Conservation (phyloP, 2,888 invertebrate genomes). For the Xestia rhomboidea region DNA sequence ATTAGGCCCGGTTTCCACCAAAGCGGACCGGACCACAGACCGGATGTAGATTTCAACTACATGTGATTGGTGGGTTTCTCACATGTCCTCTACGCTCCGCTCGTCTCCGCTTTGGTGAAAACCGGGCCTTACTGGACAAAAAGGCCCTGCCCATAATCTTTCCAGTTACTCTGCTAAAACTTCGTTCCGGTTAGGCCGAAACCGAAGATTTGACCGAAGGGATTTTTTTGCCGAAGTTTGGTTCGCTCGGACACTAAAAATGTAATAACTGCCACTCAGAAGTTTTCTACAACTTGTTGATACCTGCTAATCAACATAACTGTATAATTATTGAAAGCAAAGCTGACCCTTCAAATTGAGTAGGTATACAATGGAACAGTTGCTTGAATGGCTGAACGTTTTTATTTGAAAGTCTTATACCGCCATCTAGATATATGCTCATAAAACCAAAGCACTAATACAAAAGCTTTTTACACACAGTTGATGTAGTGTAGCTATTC, state of each 20-base stretch:
- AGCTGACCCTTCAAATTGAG: too few species aligned
- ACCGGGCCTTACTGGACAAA: too few species aligned
- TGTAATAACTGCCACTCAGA: neutral
- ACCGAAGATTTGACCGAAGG: neutral
- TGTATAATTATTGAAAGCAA: too few species aligned
- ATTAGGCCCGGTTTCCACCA: too few species aligned
- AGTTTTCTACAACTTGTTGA: neutral
- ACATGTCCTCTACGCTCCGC: too few species aligned
- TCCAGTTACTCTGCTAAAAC: neutral
- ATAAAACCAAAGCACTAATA: accelerated
- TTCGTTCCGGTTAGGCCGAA: too few species aligned
- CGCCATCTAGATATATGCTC: conserved; percentile 42
- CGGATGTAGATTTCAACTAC: too few species aligned
- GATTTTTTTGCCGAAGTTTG: neutral
- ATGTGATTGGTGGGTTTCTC: too few species aligned
- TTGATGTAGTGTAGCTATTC: conserved; percentile 52
- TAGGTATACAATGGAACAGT: neutral
- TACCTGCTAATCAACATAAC: neutral
- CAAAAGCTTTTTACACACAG: too few species aligned
- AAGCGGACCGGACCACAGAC: too few species aligned
- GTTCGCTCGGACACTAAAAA: neutral
- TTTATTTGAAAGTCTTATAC: neutral
- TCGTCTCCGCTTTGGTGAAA: too few species aligned
- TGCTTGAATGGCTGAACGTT: neutral
- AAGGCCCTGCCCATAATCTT: neutral